Evolutionary conservation across 2,888 invertebrate species (phyloP).

Genomic region (Caenorhabditis drosophilae): DNA sequence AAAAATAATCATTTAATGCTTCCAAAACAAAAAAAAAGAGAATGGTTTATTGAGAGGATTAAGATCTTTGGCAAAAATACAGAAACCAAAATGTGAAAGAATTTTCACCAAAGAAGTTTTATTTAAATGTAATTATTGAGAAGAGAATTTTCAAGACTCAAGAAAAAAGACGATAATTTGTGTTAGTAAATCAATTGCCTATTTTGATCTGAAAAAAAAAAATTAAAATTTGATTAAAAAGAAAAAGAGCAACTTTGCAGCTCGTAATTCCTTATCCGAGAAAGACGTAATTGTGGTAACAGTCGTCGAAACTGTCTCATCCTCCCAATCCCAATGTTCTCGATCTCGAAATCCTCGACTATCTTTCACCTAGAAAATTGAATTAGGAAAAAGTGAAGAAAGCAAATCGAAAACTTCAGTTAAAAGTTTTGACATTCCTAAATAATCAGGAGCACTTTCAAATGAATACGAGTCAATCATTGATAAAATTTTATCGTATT

Average conservation of each 20-base stretch:
- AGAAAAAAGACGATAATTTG: background rate
- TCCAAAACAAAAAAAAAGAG: too few relatives aligned
- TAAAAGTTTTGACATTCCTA: conserved; percentile 40
- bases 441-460: conserved; percentile 51
- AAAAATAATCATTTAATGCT: too few relatives aligned
- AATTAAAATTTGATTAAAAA: background rate
- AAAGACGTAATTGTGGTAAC: conserved; percentile 41
- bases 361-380: conserved; percentile 35
- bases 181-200: background rate
- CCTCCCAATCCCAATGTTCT: conserved; percentile 55
- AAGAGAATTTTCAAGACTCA: background rate
- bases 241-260: background rate
- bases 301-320: conserved; percentile 44
- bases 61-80: too few relatives aligned
- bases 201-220: background rate
- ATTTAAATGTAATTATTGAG: too few relatives aligned
- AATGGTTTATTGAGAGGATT: too few relatives aligned
- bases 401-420: too few relatives aligned
- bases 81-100: too few relatives aligned
- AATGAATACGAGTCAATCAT: conserved; percentile 54
- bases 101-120: too few relatives aligned
- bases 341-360: conserved; percentile 36
- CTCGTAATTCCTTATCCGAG: conserved; percentile 38
- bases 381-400: too few relatives aligned
- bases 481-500: conserved; percentile 45